These are phyloP conservation scores for Alligator mississippiensis DNA, from an alignment of 2,113 vertebrate species.

Conservation along the genomic window DNA sequence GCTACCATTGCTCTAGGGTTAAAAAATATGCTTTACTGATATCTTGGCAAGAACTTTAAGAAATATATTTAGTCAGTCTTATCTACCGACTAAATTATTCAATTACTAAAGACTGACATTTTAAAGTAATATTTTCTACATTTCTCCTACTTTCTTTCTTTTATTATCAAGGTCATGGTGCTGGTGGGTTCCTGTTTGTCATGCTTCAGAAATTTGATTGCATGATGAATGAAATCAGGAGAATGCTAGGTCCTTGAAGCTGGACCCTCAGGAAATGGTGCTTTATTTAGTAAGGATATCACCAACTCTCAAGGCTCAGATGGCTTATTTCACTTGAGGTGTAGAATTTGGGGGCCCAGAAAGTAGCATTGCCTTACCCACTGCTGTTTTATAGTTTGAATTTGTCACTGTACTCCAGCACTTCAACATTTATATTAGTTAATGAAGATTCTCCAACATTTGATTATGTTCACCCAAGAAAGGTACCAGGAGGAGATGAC, in stretches of 20 bases:
- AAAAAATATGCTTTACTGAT: conserved; percentile 31
- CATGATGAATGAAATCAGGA: conserved; percentile 26
- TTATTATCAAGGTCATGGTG: background rate
- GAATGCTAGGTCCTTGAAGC: background rate
- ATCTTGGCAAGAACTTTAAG: conserved; percentile 36
- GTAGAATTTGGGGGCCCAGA: background rate
- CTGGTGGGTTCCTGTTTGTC: conserved; percentile 16
- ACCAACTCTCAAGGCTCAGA: background rate
- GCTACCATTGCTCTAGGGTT: conserved; percentile 8
- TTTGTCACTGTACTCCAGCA: background rate
- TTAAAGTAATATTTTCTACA: conserved; percentile 35
- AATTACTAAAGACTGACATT: conserved; percentile 27
- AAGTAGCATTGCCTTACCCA: background rate
- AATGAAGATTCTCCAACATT: background rate
- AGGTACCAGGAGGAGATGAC: background rate
- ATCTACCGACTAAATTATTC: conserved; percentile 44
- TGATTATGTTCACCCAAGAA: background rate
- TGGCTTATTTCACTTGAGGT: conserved; percentile 31
- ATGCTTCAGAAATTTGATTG: background rate
- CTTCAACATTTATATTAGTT: background rate
- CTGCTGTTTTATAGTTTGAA: conserved; percentile 5
- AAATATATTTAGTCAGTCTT: conserved; percentile 2
- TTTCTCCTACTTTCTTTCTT: background rate
- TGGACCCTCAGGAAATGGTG: background rate
- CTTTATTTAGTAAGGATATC: conserved; percentile 27